These are phyloP conservation scores for Cheilosia urbana DNA, from an alignment of 2,888 invertebrate species.

Conservation along the genomic window DNA sequence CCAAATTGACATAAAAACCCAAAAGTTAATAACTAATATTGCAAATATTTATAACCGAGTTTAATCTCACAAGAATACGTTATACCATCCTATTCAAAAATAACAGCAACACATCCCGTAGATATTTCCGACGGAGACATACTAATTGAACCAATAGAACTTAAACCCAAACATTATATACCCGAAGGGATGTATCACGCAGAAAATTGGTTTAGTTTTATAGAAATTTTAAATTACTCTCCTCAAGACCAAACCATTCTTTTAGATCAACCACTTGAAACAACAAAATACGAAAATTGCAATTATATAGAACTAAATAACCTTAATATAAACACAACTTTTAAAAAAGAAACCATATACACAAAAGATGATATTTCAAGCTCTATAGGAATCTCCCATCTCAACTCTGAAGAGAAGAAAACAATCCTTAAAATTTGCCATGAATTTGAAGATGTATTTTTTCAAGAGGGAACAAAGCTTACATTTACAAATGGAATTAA, in stretches of 20 bases:
- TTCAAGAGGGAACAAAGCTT: conserved; percentile 12
- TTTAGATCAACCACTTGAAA: conserved; percentile 7
- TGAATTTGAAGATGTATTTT: conserved; percentile 1
- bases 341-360: neutral
- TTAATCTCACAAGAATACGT: conserved; percentile 1
- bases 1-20: conserved; percentile 13
- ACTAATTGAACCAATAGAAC: neutral
- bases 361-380: neutral
- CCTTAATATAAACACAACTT: neutral
- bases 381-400: neutral
- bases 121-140: neutral
- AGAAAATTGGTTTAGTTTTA: conserved; percentile 8
- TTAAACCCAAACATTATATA: conserved; percentile 10
- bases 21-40: conserved; percentile 13
- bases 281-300: neutral
- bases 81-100: conserved; percentile 16
- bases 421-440: neutral
- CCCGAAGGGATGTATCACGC: conserved; percentile 16
- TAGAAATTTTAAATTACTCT: conserved; percentile 11
- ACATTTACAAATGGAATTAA: conserved; percentile 9
- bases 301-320: neutral
- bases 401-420: neutral
- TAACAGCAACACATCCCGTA: neutral
- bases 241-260: conserved; percentile 3
- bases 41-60: conserved; percentile 5